These are phyloP conservation scores for Pterostichus madidus DNA, from an alignment of 2,888 invertebrate species.

Conservation along the genomic window DNA sequence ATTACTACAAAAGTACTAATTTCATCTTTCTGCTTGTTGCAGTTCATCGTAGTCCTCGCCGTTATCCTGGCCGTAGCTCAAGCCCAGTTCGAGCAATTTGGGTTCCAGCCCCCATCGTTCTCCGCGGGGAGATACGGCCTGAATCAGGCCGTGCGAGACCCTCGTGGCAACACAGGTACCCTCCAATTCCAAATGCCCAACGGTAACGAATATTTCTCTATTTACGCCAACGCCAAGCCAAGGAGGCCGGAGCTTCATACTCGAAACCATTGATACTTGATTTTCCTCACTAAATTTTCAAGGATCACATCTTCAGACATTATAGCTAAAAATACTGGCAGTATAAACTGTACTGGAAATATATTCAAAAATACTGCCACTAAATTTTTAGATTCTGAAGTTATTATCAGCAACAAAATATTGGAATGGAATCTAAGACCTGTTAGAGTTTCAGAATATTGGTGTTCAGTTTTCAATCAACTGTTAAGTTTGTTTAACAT, in stretches of 20 bases:
- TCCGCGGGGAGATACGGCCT: constrained; percentile 76
- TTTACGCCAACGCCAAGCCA: constrained; percentile 5
- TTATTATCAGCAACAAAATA: too few species aligned
- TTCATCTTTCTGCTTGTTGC: background rate
- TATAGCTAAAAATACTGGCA: too few species aligned
- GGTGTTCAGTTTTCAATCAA: too few species aligned
- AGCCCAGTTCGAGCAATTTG: constrained; percentile 71
- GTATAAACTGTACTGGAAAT: too few species aligned
- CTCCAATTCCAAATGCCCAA: constrained; percentile 34
- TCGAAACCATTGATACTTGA: background rate
- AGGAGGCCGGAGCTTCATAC: constrained; percentile 1
- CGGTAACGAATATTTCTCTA: constrained; percentile 32
- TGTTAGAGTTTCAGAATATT: too few species aligned
- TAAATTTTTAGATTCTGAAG: too few species aligned
- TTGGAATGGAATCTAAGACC: too few species aligned
- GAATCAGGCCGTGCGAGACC: constrained; percentile 79
- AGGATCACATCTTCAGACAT: too few species aligned
- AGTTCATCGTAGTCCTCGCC: constrained; percentile 55
- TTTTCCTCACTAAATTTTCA: background rate
- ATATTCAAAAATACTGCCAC: too few species aligned
- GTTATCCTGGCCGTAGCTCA: constrained; percentile 74
- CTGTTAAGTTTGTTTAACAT: too few species aligned
- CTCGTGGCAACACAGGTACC: constrained; percentile 80
- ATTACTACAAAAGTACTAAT: too few species aligned
- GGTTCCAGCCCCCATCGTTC: constrained; percentile 33